Conservation (phyloP, 2,113 vertebrate species). For the Myotis lucifugus region DNA sequence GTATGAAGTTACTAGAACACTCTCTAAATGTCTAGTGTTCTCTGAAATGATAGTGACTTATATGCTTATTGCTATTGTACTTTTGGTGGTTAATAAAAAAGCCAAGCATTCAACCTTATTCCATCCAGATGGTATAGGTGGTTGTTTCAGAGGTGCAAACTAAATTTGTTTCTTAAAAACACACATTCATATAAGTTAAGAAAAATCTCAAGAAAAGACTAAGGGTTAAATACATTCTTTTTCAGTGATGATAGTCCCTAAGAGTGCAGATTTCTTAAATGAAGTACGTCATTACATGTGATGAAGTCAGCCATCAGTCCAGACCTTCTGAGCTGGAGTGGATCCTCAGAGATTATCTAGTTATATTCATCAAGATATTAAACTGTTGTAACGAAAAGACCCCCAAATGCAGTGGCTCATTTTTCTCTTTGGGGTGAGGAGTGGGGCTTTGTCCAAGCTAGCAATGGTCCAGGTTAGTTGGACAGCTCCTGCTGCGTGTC, state of each 20-base stretch:
- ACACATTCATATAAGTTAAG: not conserved
- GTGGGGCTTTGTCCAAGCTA: not conserved
- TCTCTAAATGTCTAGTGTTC: not conserved
- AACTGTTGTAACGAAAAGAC: not conserved
- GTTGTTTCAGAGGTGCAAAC: constrained; percentile 31
- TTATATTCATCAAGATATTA: not conserved
- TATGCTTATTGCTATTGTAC: not conserved
- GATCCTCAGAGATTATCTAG: not conserved
- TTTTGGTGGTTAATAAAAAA: constrained; percentile 24
- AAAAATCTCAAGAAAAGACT: not conserved
- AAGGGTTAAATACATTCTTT: constrained; percentile 29
- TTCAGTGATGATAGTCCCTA: not conserved
- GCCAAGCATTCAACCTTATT: not conserved
- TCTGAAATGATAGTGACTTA: not conserved
- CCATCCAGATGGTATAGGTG: not conserved
- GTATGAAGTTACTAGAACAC: not conserved
- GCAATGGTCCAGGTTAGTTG: not conserved
- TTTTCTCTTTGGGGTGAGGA: not conserved
- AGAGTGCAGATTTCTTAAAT: not conserved
- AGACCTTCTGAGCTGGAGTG: not conserved
- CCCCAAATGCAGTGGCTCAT: not conserved
- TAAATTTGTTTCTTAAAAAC: constrained; percentile 54
- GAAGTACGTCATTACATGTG: not conserved
- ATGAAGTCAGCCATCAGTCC: not conserved
- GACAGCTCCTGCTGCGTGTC: too few relatives aligned